Evolutionary conservation across 2,888 invertebrate species (phyloP).

Genomic region (Deroplatys truncata): DNA sequence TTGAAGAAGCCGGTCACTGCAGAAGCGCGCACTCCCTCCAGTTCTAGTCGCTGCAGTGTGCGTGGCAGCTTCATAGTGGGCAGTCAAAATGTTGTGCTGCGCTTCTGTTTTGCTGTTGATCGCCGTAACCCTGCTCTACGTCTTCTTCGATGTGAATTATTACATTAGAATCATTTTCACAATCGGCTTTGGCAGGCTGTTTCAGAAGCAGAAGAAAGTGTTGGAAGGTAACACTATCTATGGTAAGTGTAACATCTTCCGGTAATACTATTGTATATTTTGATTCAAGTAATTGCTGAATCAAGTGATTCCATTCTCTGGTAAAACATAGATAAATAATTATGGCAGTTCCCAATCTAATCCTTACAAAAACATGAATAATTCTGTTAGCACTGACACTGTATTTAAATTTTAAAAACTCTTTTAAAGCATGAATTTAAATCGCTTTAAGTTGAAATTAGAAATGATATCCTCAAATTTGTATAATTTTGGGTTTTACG

Average conservation of each 20-base stretch:
- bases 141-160: conserved; percentile 76
- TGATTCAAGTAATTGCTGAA: no score
- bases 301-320: no score
- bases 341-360: no score
- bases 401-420: no score
- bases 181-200: conserved; percentile 62
- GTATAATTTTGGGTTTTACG: no score
- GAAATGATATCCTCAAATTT: no score
- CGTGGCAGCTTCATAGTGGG: background rate
- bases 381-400: no score
- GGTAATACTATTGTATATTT: background rate
- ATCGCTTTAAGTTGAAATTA: no score
- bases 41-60: background rate
- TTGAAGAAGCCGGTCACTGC: no score
- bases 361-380: no score
- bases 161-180: conserved; percentile 69
- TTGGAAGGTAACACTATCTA: conserved; percentile 42
- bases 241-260: background rate
- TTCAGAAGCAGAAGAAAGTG: conserved; percentile 65
- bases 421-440: no score
- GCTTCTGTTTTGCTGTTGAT: background rate
- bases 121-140: conserved; percentile 47
- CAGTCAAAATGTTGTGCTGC: background rate
- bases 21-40: background rate
- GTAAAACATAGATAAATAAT: no score